Evolutionary conservation across 2,888 invertebrate genomes (phyloP), one percentile per base, ranked within the genome.

Genomic region (Sabatieria punctata): DNA sequence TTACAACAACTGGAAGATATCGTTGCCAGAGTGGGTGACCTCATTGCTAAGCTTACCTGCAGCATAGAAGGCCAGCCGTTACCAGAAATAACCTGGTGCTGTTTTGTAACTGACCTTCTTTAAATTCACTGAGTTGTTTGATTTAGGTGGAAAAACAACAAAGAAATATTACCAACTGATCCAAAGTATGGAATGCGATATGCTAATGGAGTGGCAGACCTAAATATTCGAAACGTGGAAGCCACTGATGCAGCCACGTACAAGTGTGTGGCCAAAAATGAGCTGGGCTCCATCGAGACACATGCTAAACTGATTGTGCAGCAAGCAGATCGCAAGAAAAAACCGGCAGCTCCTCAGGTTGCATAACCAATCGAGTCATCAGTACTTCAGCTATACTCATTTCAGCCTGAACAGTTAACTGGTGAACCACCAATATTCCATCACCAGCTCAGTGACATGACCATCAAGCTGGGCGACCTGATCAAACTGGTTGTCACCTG

Each of bases 221-320:
- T 89, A 55, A 76, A 78, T 52, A 82, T 88, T 56, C 76, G 77
- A 53, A 85, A 86, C 75, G 85, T 84, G 44, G 84, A 84, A 61
- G 83, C 84, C 15, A 85, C 85, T 73, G 83, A 85, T 73, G 77
- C 80, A 57, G 86, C 85, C 46, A 76, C 75, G 64, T 89, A 88
- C 66, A 76, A 76, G 47, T 86, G 86, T 67, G 73, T 75, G 59
- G 86, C 85, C 42, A 73, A 74, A 40, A 88, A 86, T 70, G 76
- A 78, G 59, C 76, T 79, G 58, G 93, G 93, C 56, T 78, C 78
- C 74, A 80, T 78, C 59, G 74, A 77, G 64, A 82, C 80, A 61
- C 82, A 51, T 8, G 77, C 78, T 4, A 52, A 48, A 18, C 45
- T 59, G 18, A 54, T 48, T 13, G 55, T 58, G 11, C 49, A 54